A percentile compares a stretch with the other conserved stretches of the same genome.
Evolutionary conservation across 2,888 invertebrate species (phyloP).

Genomic region (Napeogenes sylphis): DNA sequence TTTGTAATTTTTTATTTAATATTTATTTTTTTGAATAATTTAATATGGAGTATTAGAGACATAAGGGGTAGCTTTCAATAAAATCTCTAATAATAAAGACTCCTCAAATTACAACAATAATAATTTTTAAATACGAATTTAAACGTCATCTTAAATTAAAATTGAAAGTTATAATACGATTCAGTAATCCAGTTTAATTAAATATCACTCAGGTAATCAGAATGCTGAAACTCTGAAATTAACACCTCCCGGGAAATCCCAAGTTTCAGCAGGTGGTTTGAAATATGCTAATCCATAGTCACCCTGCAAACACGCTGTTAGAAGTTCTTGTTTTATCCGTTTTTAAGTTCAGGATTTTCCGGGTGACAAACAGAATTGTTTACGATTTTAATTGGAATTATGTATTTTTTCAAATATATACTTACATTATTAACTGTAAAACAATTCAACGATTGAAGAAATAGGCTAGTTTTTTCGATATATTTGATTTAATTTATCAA

Average conservation of each 20-base stretch:
- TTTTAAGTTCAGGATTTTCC: conserved; percentile 2
- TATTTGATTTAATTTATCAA: too few relatives aligned
- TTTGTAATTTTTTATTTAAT: too few relatives aligned
- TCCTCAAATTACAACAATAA: too few relatives aligned
- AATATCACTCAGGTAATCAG: conserved; percentile 26
- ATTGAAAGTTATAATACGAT: conserved; percentile 3
- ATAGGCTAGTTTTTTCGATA: too few relatives aligned
- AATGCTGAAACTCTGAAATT: conserved; percentile 29
- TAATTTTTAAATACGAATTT: background rate
- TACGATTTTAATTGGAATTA: background rate
- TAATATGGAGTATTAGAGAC: too few relatives aligned
- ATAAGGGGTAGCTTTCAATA: too few relatives aligned
- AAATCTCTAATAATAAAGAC: too few relatives aligned
- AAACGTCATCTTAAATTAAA: background rate
- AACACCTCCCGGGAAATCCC: conserved; percentile 31
- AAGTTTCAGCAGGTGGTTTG: conserved; percentile 28
- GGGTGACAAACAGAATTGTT: background rate
- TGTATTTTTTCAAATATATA: background rate
- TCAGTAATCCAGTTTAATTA: conserved; percentile 19
- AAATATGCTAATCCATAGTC: conserved; percentile 27
- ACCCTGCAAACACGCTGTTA: conserved; percentile 11
- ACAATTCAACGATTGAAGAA: too few relatives aligned
- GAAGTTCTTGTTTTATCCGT: background rate
- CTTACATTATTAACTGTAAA: too few relatives aligned
- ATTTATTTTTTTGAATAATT: too few relatives aligned